Conservation (phyloP, 2,888 invertebrate species). For the Ceramica pisi region DNA sequence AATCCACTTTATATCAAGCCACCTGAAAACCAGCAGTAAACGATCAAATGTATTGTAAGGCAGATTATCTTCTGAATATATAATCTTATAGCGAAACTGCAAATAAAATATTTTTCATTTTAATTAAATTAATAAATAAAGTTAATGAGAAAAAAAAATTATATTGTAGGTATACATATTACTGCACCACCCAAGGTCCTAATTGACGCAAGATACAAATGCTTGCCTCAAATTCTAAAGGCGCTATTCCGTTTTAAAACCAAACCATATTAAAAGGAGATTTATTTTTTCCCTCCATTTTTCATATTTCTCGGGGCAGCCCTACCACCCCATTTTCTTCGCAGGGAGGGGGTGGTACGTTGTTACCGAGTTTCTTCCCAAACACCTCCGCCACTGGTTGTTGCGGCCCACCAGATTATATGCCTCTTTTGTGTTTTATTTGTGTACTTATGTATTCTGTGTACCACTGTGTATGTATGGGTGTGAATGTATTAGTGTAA, state of each 20-base stretch:
- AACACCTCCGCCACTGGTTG: conserved; percentile 73
- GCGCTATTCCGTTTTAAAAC: not conserved
- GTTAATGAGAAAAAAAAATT: no score
- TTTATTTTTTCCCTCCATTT: conserved; percentile 14
- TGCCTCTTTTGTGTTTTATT: conserved; percentile 71
- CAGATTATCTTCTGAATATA: conserved; percentile 5
- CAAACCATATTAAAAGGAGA: not conserved
- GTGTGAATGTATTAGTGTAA: conserved; percentile 56
- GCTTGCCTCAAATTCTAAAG: not conserved
- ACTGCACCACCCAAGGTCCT: not conserved
- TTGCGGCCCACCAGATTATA: conserved; percentile 74
- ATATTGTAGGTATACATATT: no score
- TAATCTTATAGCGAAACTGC: not conserved
- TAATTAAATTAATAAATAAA: not conserved
- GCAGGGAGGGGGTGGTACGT: conserved; percentile 60
- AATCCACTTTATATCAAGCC: conserved; percentile 3
- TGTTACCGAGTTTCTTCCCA: conserved; percentile 73
- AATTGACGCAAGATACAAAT: not conserved
- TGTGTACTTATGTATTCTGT: conserved; percentile 50
- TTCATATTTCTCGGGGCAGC: conserved; percentile 43
- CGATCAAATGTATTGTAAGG: conserved; percentile 8
- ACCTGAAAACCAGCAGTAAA: not conserved
- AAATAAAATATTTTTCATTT: not conserved
- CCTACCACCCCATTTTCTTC: conserved; percentile 65
- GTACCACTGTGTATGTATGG: conserved; percentile 24